phyloP scores from a whole-genome alignment of 2,797 vertebrate genomes.

The Peromyscus aztecus region DNA sequence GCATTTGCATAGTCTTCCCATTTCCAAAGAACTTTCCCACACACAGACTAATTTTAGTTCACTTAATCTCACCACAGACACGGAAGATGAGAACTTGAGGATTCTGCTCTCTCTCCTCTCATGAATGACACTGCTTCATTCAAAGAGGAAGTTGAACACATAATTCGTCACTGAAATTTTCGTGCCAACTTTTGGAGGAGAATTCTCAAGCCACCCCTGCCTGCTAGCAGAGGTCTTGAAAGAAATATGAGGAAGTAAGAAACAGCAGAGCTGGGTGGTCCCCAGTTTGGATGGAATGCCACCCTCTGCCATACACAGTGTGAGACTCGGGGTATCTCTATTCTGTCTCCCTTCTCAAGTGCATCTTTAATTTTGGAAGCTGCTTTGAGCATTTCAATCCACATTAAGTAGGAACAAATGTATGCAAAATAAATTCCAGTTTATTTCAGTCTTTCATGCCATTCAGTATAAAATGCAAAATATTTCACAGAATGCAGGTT shows the following conservation, averaged over 20 bases:
- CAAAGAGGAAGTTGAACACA: background rate
- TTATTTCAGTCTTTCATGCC: fast-evolving
- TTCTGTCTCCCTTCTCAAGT: no score
- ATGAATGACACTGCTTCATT: background rate
- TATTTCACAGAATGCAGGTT: fast-evolving
- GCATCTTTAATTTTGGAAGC: no score
- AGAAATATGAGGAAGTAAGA: fast-evolving
- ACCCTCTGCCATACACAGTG: fast-evolving
- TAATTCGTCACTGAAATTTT: background rate
- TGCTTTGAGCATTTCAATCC: background rate
- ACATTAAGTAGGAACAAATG: background rate
- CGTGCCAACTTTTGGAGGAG: background rate
- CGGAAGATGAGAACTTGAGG: background rate
- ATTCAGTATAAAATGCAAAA: background rate
- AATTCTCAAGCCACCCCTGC: background rate
- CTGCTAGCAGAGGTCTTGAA: background rate
- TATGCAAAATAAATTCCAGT: fast-evolving
- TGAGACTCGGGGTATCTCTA: fast-evolving
- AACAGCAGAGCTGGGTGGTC: fast-evolving
- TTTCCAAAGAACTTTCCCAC: background rate
- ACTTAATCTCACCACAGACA: background rate
- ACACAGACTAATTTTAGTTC: background rate
- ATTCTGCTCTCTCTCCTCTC: background rate
- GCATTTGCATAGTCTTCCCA: background rate
- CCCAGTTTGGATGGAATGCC: fast-evolving